Percentiles rank a stretch among this genome's conserved stretches.
These are phyloP conservation scores for Gallinago paraguaiae DNA, from an alignment of 2,113 vertebrate species.

Conservation along the genomic window DNA sequence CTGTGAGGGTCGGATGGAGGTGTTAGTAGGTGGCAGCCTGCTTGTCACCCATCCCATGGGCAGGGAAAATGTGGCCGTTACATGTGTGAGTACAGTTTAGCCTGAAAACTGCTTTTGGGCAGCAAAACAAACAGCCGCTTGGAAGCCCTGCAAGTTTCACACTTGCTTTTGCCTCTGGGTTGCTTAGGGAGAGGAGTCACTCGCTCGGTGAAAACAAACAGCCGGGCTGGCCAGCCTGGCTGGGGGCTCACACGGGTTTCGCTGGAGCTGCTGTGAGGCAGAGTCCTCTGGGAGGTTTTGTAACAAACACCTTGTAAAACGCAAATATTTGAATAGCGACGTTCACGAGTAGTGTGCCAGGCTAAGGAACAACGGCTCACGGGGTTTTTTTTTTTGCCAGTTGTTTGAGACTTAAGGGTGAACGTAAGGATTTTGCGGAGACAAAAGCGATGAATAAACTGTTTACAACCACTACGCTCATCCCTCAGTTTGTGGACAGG, in stretches of 20 bases:
- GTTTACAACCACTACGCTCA: neutral
- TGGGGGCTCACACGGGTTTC: rapidly evolving
- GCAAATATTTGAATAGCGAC: neutral
- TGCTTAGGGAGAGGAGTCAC: neutral
- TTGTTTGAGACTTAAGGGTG: neutral
- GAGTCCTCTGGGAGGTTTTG: neutral
- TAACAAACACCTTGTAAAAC: slow-evolving; percentile 36
- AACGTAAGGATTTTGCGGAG: neutral
- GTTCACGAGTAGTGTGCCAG: neutral
- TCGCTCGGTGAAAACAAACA: neutral
- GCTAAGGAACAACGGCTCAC: neutral
- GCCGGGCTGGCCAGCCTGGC: neutral
- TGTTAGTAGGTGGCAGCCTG: neutral
- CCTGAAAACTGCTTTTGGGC: neutral
- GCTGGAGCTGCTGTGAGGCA: neutral
- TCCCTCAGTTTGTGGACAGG: neutral
- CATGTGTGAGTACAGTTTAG: neutral
- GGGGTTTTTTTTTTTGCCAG: neutral
- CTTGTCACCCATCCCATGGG: neutral
- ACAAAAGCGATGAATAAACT: neutral
- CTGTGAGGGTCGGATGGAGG: neutral
- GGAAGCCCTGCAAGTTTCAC: slow-evolving; percentile 13
- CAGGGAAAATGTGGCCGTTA: neutral
- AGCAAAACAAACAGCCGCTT: neutral
- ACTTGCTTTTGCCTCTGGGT: neutral